A percentile compares a stretch with the other conserved stretches of the same genome.
Conservation (phyloP, 2,113 vertebrate genomes). For the Oncorhynchus gorbuscha region DNA sequence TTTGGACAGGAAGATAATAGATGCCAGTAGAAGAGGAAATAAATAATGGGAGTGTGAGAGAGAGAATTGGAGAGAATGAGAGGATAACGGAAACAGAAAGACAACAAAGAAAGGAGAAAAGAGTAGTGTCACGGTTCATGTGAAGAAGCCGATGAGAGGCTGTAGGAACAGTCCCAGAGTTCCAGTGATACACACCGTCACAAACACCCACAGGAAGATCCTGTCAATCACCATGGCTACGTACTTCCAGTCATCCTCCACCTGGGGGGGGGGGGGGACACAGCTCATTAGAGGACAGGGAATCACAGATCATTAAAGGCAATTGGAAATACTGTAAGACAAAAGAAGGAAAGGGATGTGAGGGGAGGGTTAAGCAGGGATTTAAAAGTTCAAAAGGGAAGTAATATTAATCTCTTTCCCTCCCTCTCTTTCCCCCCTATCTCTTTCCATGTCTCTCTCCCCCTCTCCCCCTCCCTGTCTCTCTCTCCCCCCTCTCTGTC, state of each 20-base stretch:
- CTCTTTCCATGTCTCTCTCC: no score
- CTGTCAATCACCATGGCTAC: slow-evolving; percentile 94
- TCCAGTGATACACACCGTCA: slow-evolving; percentile 86
- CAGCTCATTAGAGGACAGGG: neutral
- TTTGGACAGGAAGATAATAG: neutral
- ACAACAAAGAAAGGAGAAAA: slow-evolving; percentile 4
- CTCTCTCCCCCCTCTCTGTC: no score
- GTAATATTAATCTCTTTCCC: neutral
- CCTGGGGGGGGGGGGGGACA: slow-evolving; percentile 53
- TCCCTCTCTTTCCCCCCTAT: no score
- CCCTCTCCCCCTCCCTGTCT: rapidly evolving
- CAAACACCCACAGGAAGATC: slow-evolving; percentile 93
- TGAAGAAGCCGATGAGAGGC: slow-evolving; percentile 74
- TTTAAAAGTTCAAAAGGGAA: no score
- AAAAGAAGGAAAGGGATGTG: neutral
- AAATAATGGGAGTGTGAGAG: neutral
- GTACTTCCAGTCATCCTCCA: slow-evolving; percentile 93
- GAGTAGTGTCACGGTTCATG: slow-evolving; percentile 38
- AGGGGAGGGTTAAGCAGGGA: no score
- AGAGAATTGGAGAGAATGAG: neutral
- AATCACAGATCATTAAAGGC: neutral
- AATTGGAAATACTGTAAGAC: neutral
- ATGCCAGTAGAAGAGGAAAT: neutral
- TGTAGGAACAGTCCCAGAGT: slow-evolving; percentile 88
- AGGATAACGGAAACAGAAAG: neutral